phyloP scores from a whole-genome alignment of 2,888 invertebrate species.

The Pseudococcus longispinus region DNA sequence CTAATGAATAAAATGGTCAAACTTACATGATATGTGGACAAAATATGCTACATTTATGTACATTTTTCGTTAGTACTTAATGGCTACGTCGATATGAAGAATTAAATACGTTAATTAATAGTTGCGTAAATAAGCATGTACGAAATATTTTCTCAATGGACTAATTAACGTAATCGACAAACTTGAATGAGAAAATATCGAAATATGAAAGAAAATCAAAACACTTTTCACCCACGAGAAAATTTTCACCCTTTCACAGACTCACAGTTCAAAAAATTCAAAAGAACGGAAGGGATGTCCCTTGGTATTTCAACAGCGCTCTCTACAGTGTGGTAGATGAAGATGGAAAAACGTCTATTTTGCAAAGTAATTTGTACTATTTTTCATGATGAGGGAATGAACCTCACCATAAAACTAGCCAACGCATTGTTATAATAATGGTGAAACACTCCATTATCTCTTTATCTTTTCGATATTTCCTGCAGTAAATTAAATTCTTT shows the following conservation, averaged over 20 bases:
- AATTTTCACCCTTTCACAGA: not conserved
- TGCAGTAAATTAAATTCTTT: not conserved
- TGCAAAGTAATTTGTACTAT: not conserved
- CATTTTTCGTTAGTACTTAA: not conserved
- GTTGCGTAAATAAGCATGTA: not conserved
- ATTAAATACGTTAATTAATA: not conserved
- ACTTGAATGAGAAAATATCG: not conserved
- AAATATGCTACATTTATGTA: constrained; percentile 42
- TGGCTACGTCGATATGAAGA: not conserved
- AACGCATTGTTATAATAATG: not conserved
- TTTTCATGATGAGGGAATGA: not conserved
- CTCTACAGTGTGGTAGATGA: not conserved
- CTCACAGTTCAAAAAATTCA: not conserved
- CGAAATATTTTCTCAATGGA: not conserved
- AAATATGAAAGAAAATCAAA: not conserved
- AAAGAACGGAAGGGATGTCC: not conserved
- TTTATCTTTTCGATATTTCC: not conserved
- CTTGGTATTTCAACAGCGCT: not conserved
- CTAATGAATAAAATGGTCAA: not conserved
- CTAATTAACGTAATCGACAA: not conserved
- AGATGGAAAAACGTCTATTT: not conserved
- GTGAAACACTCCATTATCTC: too few relatives aligned
- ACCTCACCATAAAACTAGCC: not conserved
- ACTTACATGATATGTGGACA: constrained; percentile 37
- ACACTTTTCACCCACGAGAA: constrained; percentile 21